Conservation (phyloP, 2,797 vertebrate genomes). For the Rhinogobio ventralis region DNA sequence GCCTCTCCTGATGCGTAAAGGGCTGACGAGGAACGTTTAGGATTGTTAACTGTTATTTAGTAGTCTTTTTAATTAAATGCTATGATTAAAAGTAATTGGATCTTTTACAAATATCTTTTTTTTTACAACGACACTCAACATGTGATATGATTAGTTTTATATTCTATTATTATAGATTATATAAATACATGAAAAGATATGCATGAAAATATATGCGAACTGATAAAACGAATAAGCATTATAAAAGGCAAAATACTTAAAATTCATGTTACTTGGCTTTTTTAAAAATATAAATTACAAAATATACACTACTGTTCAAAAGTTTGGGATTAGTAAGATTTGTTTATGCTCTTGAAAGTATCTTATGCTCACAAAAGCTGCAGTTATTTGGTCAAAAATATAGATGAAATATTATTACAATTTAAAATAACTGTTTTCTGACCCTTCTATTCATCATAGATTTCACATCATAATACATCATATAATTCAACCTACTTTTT, state of each 20-base stretch:
- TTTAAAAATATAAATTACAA: not conserved
- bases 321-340: not conserved
- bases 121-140: not conserved
- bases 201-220: not conserved
- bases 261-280: not conserved
- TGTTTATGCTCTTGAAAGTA: not conserved
- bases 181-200: not conserved
- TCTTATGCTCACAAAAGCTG: too few relatives aligned
- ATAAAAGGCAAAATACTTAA: not conserved
- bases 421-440: not conserved
- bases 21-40: not conserved
- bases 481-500: too few relatives aligned
- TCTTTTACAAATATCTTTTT: not conserved
- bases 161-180: not conserved
- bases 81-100: not conserved
- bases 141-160: not conserved
- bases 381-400: not conserved
- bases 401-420: not conserved
- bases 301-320: not conserved
- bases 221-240: not conserved
- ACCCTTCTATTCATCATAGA: too few relatives aligned
- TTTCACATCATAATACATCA: too few relatives aligned
- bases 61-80: not conserved
- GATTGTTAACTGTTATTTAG: constrained; percentile 7
- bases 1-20: constrained; percentile 25